A percentile compares a stretch with the other conserved stretches of the same genome.
Conservation (phyloP, 2,888 invertebrate genomes). For the Pristionchus mayeri region DNA sequence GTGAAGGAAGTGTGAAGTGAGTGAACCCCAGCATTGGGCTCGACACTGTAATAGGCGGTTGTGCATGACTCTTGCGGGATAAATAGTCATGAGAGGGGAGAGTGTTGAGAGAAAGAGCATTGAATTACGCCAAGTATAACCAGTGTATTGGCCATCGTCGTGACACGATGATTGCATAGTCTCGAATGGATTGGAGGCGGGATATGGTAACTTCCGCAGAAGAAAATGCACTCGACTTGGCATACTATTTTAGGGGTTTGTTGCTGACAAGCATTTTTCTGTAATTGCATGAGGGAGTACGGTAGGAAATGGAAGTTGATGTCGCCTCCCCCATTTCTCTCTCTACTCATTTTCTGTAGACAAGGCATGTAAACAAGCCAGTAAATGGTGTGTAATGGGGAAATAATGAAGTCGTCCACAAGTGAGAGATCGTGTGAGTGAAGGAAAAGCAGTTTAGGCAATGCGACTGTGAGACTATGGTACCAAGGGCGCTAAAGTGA, state of each 20-base stretch:
- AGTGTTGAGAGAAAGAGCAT: conserved; percentile 1
- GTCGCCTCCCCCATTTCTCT: background rate
- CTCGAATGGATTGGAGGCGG: background rate
- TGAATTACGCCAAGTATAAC: conserved; percentile 32
- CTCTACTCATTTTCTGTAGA: background rate
- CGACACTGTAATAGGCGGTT: conserved; percentile 17
- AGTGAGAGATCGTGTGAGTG: background rate
- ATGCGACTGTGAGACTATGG: background rate
- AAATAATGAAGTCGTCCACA: conserved; percentile 47
- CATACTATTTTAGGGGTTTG: too few species aligned
- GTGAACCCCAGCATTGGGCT: conserved; percentile 5
- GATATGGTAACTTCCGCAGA: conserved; percentile 4
- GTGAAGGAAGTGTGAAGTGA: conserved; percentile 10
- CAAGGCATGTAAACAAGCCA: conserved; percentile 44
- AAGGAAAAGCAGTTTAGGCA: too few species aligned
- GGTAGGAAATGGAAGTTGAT: conserved; percentile 13
- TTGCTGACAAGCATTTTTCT: background rate
- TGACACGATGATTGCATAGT: conserved; percentile 44
- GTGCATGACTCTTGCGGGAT: conserved; percentile 10
- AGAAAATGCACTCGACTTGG: too few species aligned
- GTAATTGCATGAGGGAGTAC: background rate
- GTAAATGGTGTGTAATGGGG: conserved; percentile 30
- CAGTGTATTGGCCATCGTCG: background rate
- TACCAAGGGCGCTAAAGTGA: background rate
- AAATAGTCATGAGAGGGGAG: background rate